These are phyloP conservation scores for Dinoponera quadriceps DNA, from an alignment of 1,140 invertebrate species.

Conservation along the genomic window DNA sequence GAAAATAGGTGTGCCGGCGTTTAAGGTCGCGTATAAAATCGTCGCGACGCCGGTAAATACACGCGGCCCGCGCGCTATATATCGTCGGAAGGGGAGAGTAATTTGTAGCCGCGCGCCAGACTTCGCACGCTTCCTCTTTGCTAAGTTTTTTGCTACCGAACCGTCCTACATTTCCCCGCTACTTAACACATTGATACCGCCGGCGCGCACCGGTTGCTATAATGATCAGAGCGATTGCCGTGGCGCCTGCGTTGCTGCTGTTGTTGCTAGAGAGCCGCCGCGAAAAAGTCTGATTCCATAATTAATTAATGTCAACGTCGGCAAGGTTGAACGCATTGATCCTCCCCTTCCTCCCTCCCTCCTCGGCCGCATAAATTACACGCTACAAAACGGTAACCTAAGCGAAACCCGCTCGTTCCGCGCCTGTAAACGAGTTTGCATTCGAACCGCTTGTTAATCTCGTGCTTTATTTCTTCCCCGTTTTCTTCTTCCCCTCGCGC, in stretches of 20 bases:
- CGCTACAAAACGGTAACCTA: slow-evolving; percentile 42
- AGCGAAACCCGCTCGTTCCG: slow-evolving; percentile 20
- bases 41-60: slow-evolving; percentile 40
- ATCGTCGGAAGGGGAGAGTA: slow-evolving; percentile 45
- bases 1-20: slow-evolving; percentile 52
- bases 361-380: slow-evolving; percentile 42
- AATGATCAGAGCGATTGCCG: slow-evolving; percentile 49
- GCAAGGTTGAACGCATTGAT: slow-evolving; percentile 33
- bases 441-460: slow-evolving; percentile 51
- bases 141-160: slow-evolving; percentile 43
- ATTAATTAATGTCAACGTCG: slow-evolving; percentile 60
- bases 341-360: neutral
- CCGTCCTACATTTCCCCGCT: slow-evolving; percentile 47
- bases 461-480: neutral
- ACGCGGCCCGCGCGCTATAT: slow-evolving; percentile 5
- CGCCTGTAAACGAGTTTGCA: slow-evolving; percentile 38
- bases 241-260: neutral
- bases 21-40: slow-evolving; percentile 65
- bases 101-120: slow-evolving; percentile 47
- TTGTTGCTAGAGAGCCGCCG: neutral
- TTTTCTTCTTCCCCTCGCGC: neutral
- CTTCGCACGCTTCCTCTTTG: slow-evolving; percentile 32
- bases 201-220: slow-evolving; percentile 17
- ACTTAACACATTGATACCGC: slow-evolving; percentile 57
- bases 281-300: slow-evolving; percentile 60